Evolutionary conservation across 2,888 invertebrate species (phyloP).

Genomic region (Pomacea canaliculata): DNA sequence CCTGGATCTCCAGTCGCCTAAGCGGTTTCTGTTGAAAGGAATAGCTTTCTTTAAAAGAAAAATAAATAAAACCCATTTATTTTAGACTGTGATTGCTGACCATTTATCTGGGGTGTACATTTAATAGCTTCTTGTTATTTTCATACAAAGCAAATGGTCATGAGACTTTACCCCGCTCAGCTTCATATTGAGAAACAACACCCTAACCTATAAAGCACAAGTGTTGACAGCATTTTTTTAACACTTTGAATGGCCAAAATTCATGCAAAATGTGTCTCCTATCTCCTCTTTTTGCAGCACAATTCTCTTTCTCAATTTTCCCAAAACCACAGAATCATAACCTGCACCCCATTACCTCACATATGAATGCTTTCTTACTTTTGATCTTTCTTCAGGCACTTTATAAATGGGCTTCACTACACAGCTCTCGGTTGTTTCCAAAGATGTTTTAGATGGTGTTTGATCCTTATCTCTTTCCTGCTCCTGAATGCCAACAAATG

Average conservation of each 20-base stretch:
- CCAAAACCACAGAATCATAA: too few species aligned
- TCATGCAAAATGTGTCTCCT: background rate
- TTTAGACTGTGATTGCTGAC: background rate
- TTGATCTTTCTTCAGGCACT: slow-evolving; percentile 57
- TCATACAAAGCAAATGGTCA: too few species aligned
- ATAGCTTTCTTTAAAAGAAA: background rate
- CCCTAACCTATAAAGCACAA: too few species aligned
- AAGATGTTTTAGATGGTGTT: slow-evolving; percentile 18
- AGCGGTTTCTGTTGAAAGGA: slow-evolving; percentile 54
- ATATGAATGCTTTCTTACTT: slow-evolving; percentile 39
- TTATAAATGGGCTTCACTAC: slow-evolving; percentile 61
- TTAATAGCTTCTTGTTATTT: background rate
- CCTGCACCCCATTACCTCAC: too few species aligned
- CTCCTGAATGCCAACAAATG: slow-evolving; percentile 20
- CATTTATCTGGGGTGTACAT: background rate
- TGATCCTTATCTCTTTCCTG: slow-evolving; percentile 18
- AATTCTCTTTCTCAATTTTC: background rate
- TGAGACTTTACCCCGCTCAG: too few species aligned
- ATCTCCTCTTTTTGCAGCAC: background rate
- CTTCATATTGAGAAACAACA: too few species aligned
- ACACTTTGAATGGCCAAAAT: too few species aligned
- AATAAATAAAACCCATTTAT: background rate
- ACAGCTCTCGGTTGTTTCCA: slow-evolving; percentile 40
- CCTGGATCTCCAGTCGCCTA: slow-evolving; percentile 59
- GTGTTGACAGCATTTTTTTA: too few species aligned